phyloP scores from a whole-genome alignment of 2,888 invertebrate species.

The Marasmarcha lunaedactyla region DNA sequence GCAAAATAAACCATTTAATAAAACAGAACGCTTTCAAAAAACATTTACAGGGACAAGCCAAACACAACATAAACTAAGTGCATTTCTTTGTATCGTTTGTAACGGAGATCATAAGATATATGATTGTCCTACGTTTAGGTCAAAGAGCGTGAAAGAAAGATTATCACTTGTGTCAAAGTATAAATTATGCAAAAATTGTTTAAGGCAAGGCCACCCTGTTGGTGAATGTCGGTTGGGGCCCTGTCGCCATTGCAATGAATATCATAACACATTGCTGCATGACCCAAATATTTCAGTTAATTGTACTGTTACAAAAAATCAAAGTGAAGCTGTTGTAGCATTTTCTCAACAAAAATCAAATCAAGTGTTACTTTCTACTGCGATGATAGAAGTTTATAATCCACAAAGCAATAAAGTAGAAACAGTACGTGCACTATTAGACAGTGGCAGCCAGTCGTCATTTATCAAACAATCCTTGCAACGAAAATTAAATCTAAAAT shows the following conservation, averaged over 20 bases:
- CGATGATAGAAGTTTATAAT: no score
- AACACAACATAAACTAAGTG: not conserved
- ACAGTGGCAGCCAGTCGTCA: no score
- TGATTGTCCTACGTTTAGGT: slow-evolving; percentile 8
- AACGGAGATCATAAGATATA: slow-evolving; percentile 6
- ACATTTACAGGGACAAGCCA: no score
- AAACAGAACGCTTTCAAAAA: not conserved
- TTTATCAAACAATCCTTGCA: no score
- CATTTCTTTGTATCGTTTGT: slow-evolving; percentile 6
- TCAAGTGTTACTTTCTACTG: no score
- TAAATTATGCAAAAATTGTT: slow-evolving; percentile 6
- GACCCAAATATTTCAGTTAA: no score
- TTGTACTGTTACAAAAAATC: no score
- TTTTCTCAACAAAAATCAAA: no score
- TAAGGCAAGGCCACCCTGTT: not conserved
- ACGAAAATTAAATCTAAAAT: no score
- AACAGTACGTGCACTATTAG: no score
- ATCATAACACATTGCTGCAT: not conserved
- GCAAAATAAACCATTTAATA: not conserved
- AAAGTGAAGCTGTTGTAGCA: no score
- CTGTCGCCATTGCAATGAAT: not conserved
- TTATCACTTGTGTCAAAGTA: slow-evolving; percentile 5
- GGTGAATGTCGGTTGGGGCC: not conserved
- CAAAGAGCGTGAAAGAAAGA: not conserved
- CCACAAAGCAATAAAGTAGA: no score